Evolutionary conservation across 1,140 invertebrate species (phyloP), one percentile per base, ranked within the genome.

Genomic region (Polypedilum pembai): DNA sequence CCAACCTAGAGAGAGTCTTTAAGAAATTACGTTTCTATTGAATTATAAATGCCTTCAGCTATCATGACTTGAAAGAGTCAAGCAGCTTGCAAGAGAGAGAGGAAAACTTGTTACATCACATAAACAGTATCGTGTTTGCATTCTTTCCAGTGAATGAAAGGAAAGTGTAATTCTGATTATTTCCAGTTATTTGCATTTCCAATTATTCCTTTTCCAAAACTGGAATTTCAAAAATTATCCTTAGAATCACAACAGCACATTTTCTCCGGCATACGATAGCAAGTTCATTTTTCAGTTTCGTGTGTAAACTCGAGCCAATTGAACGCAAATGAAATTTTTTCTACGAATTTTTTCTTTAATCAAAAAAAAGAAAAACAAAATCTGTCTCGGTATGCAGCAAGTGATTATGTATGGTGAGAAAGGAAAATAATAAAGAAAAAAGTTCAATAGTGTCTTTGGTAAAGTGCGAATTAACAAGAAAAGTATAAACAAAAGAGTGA

Each of bases 11-110:
- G 45, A 56, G 45, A 56, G 45, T 56, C 45, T 56, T 56, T 56
- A 56, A 56, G 12, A 56, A 56, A 56, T 56, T 56, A 56, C 45
- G 45, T 56, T 56, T 56, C 45, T 56, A 56, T 56, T 56, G 45
- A 56, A 56, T 56, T 56, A 56, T 56, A 56, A 56, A 56, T 56
- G 45, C 45, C n/a, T 56, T 56, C 45, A n/a, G 45, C 45, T 56
- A 56, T 56, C 45, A 56, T 12, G 45, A 56, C 45, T 56, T n/a
- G 45, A 12, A 45, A 56, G 45, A 56, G 24, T 33, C 24, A 33
- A 33, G 24, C 5, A 33, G 24, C 24, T 3, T 3, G 2, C 24
- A 33, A 33, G 5, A 33, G 24, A 33, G 24, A 33, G 5, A 1
- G 5, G 5, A 12, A 56, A 56, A 56, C 45, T 56, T 56, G 45